These are phyloP conservation scores for Eurois occulta DNA, from an alignment of 2,888 invertebrate species.

Conservation along the genomic window DNA sequence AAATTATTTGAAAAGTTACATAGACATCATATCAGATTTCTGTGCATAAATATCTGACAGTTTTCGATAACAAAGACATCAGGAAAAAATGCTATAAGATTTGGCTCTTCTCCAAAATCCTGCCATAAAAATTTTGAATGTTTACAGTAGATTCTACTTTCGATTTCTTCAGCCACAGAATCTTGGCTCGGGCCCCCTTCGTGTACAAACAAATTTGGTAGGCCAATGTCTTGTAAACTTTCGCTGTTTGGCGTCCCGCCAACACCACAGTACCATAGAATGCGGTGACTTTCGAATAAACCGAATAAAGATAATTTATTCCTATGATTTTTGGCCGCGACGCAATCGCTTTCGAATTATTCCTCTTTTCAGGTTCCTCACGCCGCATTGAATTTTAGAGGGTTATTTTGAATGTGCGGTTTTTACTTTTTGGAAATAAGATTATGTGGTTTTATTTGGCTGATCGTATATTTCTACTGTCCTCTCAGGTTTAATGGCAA, in stretches of 20 bases:
- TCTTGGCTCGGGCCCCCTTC: slow-evolving; percentile 78
- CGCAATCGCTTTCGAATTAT: slow-evolving; percentile 72
- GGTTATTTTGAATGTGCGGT: slow-evolving; percentile 60
- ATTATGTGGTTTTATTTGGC: slow-evolving; percentile 50
- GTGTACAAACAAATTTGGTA: slow-evolving; percentile 86
- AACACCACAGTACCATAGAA: slow-evolving; percentile 76
- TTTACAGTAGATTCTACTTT: slow-evolving; percentile 80
- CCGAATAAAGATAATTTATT: slow-evolving; percentile 85
- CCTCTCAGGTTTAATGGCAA: slow-evolving; percentile 6
- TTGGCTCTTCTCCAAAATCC: slow-evolving; percentile 62
- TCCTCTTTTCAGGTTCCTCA: slow-evolving; percentile 64
- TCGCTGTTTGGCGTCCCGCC: slow-evolving; percentile 86
- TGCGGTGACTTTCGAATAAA: slow-evolving; percentile 83
- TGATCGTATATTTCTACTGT: slow-evolving; percentile 22
- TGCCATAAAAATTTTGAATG: slow-evolving; percentile 78
- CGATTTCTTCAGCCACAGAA: slow-evolving; percentile 78
- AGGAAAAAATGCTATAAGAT: slow-evolving; percentile 48
- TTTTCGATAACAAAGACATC: slow-evolving; percentile 58
- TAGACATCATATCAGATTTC: slow-evolving; percentile 44
- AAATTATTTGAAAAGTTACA: slow-evolving; percentile 46
- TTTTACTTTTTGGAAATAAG: slow-evolving; percentile 55
- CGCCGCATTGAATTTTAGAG: slow-evolving; percentile 70
- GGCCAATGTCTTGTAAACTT: slow-evolving; percentile 87
- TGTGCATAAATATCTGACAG: slow-evolving; percentile 55
- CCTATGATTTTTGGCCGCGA: slow-evolving; percentile 75